These are phyloP conservation scores for Saccopteryx leptura DNA, from an alignment of 2,113 vertebrate genomes.

Conservation along the genomic window DNA sequence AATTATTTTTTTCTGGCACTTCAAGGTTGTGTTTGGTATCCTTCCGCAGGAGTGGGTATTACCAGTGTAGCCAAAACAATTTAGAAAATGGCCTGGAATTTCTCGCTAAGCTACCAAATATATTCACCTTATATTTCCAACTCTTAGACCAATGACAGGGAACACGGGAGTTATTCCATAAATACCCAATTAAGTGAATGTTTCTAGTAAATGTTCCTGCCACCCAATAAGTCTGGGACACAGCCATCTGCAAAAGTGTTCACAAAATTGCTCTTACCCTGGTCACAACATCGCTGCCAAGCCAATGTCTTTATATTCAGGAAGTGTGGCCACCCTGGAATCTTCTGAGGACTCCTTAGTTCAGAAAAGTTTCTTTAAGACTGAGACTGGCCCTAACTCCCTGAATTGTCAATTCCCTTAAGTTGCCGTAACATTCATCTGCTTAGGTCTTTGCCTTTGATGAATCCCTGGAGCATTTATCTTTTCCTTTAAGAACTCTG, in stretches of 20 bases:
- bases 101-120: not conserved
- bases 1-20: conserved; percentile 61
- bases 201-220: not conserved
- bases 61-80: conserved; percentile 32
- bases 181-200: not conserved
- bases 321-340: conserved; percentile 48
- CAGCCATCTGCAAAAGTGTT: conserved; percentile 5
- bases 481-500: conserved; percentile 50
- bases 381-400: not conserved
- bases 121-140: not conserved
- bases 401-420: conserved; percentile 25
- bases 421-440: not conserved
- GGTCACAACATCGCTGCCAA: conserved; percentile 2
- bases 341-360: conserved; percentile 23
- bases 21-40: conserved; percentile 23
- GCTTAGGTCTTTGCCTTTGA: conserved; percentile 21
- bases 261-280: conserved; percentile 50
- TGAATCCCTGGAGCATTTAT: not conserved
- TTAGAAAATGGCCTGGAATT: not conserved
- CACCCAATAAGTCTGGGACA: conserved; percentile 28
- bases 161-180: not conserved
- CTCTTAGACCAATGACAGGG: not conserved
- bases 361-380: conserved; percentile 39
- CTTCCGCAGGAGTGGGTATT: conserved; percentile 28
- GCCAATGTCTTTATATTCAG: not conserved